These are phyloP conservation scores for Spatula clypeata DNA, from an alignment of 2,797 vertebrate genomes.

Conservation along the genomic window DNA sequence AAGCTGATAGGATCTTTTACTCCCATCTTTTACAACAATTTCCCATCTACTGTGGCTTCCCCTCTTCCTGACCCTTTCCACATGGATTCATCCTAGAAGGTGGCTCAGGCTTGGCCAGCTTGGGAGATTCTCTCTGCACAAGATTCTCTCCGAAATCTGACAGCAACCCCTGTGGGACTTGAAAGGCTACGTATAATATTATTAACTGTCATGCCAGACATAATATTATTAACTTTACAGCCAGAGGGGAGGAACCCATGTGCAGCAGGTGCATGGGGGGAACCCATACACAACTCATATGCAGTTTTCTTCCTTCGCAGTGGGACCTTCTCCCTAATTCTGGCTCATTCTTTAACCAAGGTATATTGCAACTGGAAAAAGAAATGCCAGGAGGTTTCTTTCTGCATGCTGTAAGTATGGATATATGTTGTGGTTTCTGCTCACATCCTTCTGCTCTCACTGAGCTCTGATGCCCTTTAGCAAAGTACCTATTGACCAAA, in stretches of 20 bases:
- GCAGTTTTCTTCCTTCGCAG: accelerated
- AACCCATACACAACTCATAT: accelerated
- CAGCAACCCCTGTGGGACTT: neutral
- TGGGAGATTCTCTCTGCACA: neutral
- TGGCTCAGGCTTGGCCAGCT: neutral
- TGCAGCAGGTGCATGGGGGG: too few relatives aligned
- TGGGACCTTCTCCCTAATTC: neutral
- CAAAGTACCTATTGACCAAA: neutral
- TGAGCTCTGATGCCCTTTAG: accelerated
- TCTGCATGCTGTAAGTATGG: accelerated
- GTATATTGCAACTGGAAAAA: neutral
- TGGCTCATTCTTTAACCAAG: neutral
- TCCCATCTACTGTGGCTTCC: neutral
- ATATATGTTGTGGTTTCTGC: neutral
- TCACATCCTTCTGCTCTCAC: neutral
- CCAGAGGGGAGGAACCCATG: accelerated
- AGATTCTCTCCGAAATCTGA: neutral
- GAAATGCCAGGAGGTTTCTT: neutral
- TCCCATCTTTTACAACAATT: too few relatives aligned
- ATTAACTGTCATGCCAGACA: neutral
- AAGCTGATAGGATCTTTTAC: neutral
- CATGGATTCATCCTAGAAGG: accelerated
- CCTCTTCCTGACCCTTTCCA: neutral
- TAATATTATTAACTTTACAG: neutral
- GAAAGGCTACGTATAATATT: neutral